These are phyloP conservation scores for Aphidius colemani DNA, from an alignment of 2,888 invertebrate genomes.

Conservation along the genomic window DNA sequence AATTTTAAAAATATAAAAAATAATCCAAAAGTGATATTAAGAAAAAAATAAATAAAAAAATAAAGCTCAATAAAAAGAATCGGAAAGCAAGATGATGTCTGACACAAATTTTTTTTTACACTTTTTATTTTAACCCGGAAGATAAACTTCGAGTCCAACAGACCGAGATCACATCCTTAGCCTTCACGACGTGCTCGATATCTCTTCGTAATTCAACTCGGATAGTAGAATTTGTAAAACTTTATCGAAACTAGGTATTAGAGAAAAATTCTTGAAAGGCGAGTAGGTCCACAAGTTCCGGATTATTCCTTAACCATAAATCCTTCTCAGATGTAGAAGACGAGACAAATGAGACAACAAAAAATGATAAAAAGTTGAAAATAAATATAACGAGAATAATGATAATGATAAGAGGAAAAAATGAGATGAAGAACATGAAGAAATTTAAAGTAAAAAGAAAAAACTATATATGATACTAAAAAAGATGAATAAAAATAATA, in stretches of 20 bases:
- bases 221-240: slow-evolving; percentile 34
- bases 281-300: neutral
- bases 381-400: too few species aligned
- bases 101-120: slow-evolving; percentile 14
- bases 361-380: slow-evolving; percentile 8
- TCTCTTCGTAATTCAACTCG: slow-evolving; percentile 32
- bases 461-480: too few species aligned
- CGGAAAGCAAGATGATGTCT: slow-evolving; percentile 14
- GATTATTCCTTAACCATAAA: slow-evolving; percentile 16
- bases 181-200: slow-evolving; percentile 18
- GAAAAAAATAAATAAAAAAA: neutral
- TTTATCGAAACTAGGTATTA: slow-evolving; percentile 31
- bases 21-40: slow-evolving; percentile 1
- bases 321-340: slow-evolving; percentile 11
- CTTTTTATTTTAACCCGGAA: slow-evolving; percentile 11
- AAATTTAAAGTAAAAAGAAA: too few species aligned
- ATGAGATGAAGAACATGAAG: neutral
- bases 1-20: too few species aligned
- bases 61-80: neutral
- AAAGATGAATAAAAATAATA: too few species aligned
- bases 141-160: slow-evolving; percentile 17
- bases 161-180: slow-evolving; percentile 17
- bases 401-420: slow-evolving; percentile 11
- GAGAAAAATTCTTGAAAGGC: slow-evolving; percentile 9
- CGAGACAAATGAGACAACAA: slow-evolving; percentile 14